Conservation (phyloP, 2,888 invertebrate genomes). For the Phyto melanocephala region DNA sequence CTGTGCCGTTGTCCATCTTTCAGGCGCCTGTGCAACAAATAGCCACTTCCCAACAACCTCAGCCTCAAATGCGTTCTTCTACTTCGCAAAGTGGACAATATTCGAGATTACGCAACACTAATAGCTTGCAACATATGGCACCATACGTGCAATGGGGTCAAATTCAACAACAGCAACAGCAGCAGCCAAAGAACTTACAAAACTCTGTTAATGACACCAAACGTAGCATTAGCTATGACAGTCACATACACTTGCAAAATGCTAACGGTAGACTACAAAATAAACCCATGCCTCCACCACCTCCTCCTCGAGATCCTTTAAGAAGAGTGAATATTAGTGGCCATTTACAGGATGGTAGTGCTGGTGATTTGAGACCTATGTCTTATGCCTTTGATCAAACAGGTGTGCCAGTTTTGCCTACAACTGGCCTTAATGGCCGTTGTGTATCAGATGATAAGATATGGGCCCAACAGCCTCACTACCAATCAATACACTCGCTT, state of each 20-base stretch:
- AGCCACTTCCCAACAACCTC: conserved; percentile 50
- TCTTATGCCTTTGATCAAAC: conserved; percentile 81
- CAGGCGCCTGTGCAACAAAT: conserved; percentile 64
- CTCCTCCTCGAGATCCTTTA: conserved; percentile 88
- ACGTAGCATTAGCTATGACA: conserved; percentile 78
- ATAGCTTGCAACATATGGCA: conserved; percentile 71
- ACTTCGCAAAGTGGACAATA: conserved; percentile 47
- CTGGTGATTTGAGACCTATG: conserved; percentile 79
- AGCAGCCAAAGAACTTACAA: conserved; percentile 70
- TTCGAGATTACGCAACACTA: conserved; percentile 68
- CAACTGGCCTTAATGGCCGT: conserved; percentile 70
- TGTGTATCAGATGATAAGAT: conserved; percentile 79
- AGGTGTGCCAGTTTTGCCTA: conserved; percentile 62
- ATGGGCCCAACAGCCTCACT: conserved; percentile 74
- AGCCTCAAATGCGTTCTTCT: conserved; percentile 24
- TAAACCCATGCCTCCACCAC: conserved; percentile 84
- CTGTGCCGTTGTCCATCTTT: conserved; percentile 78
- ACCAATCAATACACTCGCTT: conserved; percentile 75
- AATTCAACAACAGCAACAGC: conserved; percentile 67
- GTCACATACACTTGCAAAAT: conserved; percentile 77
- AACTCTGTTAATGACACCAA: conserved; percentile 74
- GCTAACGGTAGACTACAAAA: conserved; percentile 68
- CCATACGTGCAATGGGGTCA: conserved; percentile 74
- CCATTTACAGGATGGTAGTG: conserved; percentile 71
- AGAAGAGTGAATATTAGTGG: conserved; percentile 80